Percentiles rank a stretch among this genome's conserved stretches.
Conservation (phyloP, 2,888 invertebrate genomes). For the Nephrocerus scutellatus region DNA sequence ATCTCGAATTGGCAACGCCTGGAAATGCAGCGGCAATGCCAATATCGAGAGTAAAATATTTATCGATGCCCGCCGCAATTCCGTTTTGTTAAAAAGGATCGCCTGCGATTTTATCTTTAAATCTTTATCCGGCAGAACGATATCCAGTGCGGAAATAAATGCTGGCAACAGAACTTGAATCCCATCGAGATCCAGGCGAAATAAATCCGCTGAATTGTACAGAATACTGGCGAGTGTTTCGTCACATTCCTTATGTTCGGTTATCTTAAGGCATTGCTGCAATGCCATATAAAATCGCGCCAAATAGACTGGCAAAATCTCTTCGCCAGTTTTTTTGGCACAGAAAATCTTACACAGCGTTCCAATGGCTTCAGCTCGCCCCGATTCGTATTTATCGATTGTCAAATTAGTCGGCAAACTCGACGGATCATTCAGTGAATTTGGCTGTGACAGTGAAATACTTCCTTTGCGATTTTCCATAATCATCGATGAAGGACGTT, state of each 20-base stretch:
- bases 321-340: conserved; percentile 81
- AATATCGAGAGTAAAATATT: conserved; percentile 85
- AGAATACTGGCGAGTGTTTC: conserved; percentile 84
- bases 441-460: conserved; percentile 56
- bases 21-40: conserved; percentile 89
- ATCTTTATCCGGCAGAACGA: conserved; percentile 82
- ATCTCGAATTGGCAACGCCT: conserved; percentile 64
- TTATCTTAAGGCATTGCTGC: conserved; percentile 73
- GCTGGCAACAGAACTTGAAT: conserved; percentile 85
- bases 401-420: conserved; percentile 64
- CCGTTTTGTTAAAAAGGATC: conserved; percentile 58
- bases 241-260: conserved; percentile 60
- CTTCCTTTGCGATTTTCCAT: conserved; percentile 55
- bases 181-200: conserved; percentile 87
- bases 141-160: conserved; percentile 82
- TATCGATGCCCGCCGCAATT: conserved; percentile 84
- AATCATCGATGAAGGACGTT: conserved; percentile 60
- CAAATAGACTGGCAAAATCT: conserved; percentile 85
- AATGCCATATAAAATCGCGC: conserved; percentile 90
- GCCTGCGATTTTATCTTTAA: conserved; percentile 64
- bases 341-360: conserved; percentile 93
- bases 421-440: conserved; percentile 58
- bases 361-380: conserved; percentile 91
- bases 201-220: conserved; percentile 77
- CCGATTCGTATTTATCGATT: conserved; percentile 72